A percentile compares a stretch with the other conserved stretches of the same genome.
These are phyloP conservation scores for Coenonympha arcania DNA, from an alignment of 2,888 invertebrate genomes.

Conservation along the genomic window DNA sequence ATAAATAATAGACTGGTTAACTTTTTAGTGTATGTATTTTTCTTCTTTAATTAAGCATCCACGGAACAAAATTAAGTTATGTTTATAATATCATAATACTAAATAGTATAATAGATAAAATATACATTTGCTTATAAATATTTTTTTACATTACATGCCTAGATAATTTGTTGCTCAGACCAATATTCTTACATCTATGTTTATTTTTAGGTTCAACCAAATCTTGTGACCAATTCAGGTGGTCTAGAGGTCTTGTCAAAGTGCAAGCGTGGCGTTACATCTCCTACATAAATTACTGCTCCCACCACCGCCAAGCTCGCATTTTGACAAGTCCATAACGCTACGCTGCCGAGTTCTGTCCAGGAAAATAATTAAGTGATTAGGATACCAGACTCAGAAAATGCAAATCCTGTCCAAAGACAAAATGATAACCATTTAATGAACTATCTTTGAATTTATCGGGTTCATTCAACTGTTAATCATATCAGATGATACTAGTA, in stretches of 20 bases:
- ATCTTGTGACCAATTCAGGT: conserved; percentile 12
- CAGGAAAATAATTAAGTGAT: too few species aligned
- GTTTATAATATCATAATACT: conserved; percentile 10
- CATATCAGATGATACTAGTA: too few species aligned
- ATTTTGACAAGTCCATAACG: too few species aligned
- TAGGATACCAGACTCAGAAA: too few species aligned
- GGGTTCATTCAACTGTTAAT: too few species aligned
- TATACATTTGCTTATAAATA: conserved; percentile 26
- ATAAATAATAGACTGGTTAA: conserved; percentile 8
- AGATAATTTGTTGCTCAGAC: conserved; percentile 24
- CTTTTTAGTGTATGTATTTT: conserved; percentile 23
- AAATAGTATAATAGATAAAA: conserved; percentile 26
- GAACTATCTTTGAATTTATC: too few species aligned
- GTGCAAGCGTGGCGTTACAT: too few species aligned
- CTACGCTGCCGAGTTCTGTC: too few species aligned
- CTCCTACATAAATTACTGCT: too few species aligned
- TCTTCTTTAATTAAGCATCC: conserved; percentile 22
- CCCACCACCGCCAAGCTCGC: too few species aligned
- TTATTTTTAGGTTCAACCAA: not conserved
- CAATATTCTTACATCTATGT: conserved; percentile 21
- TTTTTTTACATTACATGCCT: conserved; percentile 21
- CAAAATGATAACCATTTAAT: too few species aligned
- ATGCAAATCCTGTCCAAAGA: too few species aligned
- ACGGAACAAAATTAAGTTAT: conserved; percentile 15
- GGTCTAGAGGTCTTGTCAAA: not conserved